phyloP scores from a whole-genome alignment of 2,113 vertebrate genomes.

The Thoracochromis brauschi region DNA sequence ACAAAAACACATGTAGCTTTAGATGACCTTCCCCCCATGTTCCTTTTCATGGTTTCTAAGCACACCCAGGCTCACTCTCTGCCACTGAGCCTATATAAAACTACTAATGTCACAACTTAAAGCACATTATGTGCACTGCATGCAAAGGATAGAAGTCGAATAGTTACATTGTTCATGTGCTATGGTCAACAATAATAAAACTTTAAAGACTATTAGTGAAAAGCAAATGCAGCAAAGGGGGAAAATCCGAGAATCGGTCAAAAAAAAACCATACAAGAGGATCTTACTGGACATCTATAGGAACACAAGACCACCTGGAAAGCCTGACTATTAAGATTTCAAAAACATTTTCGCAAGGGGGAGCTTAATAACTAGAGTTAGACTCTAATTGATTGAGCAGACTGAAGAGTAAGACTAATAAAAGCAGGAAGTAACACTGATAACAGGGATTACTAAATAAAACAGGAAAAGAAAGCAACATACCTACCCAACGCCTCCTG shows the following conservation, averaged over 20 bases:
- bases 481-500: rapidly evolving
- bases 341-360: not conserved
- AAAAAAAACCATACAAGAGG: not conserved
- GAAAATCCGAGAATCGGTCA: rapidly evolving
- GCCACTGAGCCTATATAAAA: not conserved
- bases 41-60: not conserved
- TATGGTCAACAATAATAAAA: not conserved
- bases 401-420: rapidly evolving
- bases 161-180: rapidly evolving
- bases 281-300: not conserved
- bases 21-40: not conserved
- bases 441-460: rapidly evolving
- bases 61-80: not conserved
- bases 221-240: not conserved
- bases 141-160: rapidly evolving
- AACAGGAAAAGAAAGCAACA: not conserved
- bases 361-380: rapidly evolving
- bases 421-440: not conserved
- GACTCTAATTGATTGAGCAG: not conserved
- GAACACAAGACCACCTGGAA: not conserved
- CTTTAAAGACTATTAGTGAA: not conserved
- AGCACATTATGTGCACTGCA: not conserved
- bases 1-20: not conserved
- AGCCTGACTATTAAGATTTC: not conserved
- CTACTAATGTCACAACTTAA: not conserved